These are phyloP conservation scores for Aldabrachelys gigantea DNA, from an alignment of 2,113 vertebrate species.

Conservation along the genomic window DNA sequence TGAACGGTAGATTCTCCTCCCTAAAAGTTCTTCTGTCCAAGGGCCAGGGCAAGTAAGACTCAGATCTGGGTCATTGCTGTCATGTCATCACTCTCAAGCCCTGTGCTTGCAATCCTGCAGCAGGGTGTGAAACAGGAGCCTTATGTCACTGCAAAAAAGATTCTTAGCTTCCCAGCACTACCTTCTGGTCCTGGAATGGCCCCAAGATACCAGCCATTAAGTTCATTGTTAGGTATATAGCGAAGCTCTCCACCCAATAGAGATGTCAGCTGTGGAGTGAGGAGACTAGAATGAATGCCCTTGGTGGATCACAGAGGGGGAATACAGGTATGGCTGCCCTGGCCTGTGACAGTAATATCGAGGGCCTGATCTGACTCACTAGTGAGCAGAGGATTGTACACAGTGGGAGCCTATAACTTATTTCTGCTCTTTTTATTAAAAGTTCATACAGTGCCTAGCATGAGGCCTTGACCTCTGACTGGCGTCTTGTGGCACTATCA, in stretches of 20 bases:
- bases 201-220: background rate
- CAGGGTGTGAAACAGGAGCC: background rate
- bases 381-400: background rate
- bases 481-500: background rate
- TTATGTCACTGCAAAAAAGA: background rate
- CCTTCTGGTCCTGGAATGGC: too few species aligned
- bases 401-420: background rate
- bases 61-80: background rate
- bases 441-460: background rate
- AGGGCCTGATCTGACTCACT: background rate
- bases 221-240: too few species aligned
- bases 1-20: background rate
- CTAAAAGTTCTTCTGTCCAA: background rate
- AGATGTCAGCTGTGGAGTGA: too few species aligned
- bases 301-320: background rate
- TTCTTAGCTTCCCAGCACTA: background rate
- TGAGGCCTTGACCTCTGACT: background rate
- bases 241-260: too few species aligned
- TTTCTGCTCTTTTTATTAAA: background rate
- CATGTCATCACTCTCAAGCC: background rate
- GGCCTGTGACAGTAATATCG: background rate
- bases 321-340: too few species aligned
- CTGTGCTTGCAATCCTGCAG: background rate
- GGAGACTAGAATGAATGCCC: background rate
- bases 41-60: background rate